phyloP scores from a whole-genome alignment of 2,113 vertebrate species.

The Limnothrissa miodon region DNA sequence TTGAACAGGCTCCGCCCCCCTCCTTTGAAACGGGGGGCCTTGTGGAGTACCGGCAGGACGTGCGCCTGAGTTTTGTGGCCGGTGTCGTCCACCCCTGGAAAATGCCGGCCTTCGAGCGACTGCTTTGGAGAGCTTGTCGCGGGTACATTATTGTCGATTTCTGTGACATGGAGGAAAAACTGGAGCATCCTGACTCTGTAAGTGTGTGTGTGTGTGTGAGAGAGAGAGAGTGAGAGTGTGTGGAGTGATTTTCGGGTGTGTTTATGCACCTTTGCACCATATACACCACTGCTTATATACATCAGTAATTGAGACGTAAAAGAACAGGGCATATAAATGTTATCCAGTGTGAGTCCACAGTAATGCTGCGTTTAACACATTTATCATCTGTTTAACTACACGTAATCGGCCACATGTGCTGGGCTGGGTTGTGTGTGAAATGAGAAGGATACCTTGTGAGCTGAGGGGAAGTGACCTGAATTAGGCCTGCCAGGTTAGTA shows the following conservation, averaged over 20 bases:
- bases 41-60: conserved; percentile 70
- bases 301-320: neutral
- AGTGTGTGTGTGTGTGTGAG: neutral
- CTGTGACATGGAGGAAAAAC: conserved; percentile 79
- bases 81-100: conserved; percentile 89
- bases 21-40: conserved; percentile 60
- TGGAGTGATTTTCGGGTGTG: neutral
- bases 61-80: conserved; percentile 81
- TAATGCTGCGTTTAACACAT: neutral
- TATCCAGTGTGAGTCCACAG: neutral
- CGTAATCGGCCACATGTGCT: no score
- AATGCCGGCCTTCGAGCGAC: conserved; percentile 83
- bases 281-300: neutral
- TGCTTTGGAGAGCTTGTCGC: conserved; percentile 90
- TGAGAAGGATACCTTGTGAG: neutral
- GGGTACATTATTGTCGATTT: conserved; percentile 93
- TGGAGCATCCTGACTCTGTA: conserved; percentile 83
- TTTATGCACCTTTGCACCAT: neutral
- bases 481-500: neutral
- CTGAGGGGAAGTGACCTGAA: neutral
- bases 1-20: conserved; percentile 55
- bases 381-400: neutral
- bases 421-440: neutral
- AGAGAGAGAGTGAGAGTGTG: no score
- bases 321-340: no score